Evolutionary conservation across 2,888 invertebrate species (phyloP), one percentile per base, ranked within the genome.

Genomic region (Pyrochroa serraticornis): DNA sequence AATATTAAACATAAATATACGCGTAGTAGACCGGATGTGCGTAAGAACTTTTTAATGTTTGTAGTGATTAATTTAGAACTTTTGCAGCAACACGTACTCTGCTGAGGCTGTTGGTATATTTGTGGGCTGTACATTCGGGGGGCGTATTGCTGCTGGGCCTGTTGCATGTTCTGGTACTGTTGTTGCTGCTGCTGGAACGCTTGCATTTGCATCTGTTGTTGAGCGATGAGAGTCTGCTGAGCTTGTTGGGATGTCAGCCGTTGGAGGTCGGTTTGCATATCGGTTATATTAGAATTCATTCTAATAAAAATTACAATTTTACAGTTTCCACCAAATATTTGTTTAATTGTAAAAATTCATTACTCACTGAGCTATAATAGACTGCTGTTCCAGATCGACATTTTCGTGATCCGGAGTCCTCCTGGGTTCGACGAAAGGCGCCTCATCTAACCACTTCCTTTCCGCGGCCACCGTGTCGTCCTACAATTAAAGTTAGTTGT

Each of bases 221-320:
- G 78, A 58, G 78, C 76, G 74, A 86, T 80, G 67, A 85, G 77
- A 70, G 84, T 84, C 69, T 85, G 83, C 69, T 86, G 83, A 64
- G 82, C 81, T 75, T 91, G 91, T 75, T 94, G 93, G 63, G 87
- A 88, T 59, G 93, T 89, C 67, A 97, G 84, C 70, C 93, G 87
- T 80, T 94, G 92, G 76, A 97, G 95, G 81, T 97, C 96, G 65
- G 90, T 90, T 82, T 96, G 95, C 74, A 97, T 90, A 82, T 96
- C 95, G 77, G 92, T 91, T 75, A 97, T 87, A 84, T 92, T 95
- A 82, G 87, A 88, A 83, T 95, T 95, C 89, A 96, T 93, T 83
- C 91, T 91, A 79, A 67, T 82, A 68, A 60, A 65, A 41, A 45
- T 10, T 22, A 22, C 22, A 22, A 22, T 3, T 3, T 22, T 22